Conservation (phyloP, 2,113 vertebrate species). For the Grammomys surdaster region DNA sequence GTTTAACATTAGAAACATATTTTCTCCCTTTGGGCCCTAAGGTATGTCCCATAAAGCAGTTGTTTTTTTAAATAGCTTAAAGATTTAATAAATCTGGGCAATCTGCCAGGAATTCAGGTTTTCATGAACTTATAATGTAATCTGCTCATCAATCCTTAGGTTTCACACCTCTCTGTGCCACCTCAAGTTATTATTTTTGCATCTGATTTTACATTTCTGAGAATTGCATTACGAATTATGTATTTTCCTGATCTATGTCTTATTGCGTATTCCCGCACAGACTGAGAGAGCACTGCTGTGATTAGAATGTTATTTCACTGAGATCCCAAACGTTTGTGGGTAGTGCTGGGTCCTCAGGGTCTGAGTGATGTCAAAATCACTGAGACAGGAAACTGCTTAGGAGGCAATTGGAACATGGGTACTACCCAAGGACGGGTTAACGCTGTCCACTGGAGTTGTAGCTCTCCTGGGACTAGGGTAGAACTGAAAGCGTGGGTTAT, state of each 20-base stretch:
- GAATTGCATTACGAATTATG: background rate
- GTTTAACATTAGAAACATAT: background rate
- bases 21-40: background rate
- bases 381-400: background rate
- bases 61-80: background rate
- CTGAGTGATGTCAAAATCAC: background rate
- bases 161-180: background rate
- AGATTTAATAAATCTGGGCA: background rate
- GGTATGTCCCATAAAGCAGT: constrained; percentile 5
- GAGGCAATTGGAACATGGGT: background rate
- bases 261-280: rapidly evolving
- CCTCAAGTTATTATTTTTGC: background rate
- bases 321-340: background rate
- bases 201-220: background rate
- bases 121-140: background rate
- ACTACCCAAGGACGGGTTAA: background rate
- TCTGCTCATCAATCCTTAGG: background rate
- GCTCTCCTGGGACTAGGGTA: background rate
- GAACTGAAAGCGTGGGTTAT: background rate
- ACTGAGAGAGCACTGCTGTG: background rate
- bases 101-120: background rate
- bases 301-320: background rate
- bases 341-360: background rate
- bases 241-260: background rate
- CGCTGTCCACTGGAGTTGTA: background rate